phyloP scores from a whole-genome alignment of 2,113 vertebrate genomes.

The Mystacornis crossleyi region DNA sequence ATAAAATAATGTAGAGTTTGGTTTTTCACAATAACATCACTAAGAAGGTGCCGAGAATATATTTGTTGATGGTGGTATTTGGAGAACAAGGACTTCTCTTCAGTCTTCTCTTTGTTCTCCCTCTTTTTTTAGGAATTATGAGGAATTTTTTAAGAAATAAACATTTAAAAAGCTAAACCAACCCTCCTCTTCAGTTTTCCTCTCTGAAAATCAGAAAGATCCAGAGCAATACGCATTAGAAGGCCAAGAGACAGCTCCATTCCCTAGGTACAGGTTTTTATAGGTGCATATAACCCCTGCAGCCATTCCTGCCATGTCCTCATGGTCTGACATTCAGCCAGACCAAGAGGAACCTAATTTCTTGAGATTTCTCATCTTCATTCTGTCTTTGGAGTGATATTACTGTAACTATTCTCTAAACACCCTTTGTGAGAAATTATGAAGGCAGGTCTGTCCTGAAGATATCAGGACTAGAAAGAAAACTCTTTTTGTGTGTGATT shows the following conservation, averaged over 20 bases:
- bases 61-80: not conserved
- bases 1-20: not conserved
- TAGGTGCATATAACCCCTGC: not conserved
- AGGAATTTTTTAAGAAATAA: not conserved
- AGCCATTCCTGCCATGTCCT: not conserved
- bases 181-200: not conserved
- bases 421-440: not conserved
- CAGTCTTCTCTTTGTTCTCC: fast-evolving
- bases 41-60: not conserved
- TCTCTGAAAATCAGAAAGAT: not conserved
- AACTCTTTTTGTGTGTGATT: not conserved
- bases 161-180: not conserved
- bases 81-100: not conserved
- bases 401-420: not conserved
- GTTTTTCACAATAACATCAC: not conserved
- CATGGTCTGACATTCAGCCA: not conserved
- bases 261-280: not conserved
- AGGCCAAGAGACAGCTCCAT: not conserved
- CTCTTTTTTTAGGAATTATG: not conserved
- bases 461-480: not conserved
- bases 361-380: not conserved
- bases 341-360: not conserved
- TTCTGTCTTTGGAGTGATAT: not conserved
- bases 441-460: not conserved
- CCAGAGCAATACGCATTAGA: not conserved